Evolutionary conservation across 2,113 vertebrate species (phyloP).

Genomic region (Bombycilla garrulus): DNA sequence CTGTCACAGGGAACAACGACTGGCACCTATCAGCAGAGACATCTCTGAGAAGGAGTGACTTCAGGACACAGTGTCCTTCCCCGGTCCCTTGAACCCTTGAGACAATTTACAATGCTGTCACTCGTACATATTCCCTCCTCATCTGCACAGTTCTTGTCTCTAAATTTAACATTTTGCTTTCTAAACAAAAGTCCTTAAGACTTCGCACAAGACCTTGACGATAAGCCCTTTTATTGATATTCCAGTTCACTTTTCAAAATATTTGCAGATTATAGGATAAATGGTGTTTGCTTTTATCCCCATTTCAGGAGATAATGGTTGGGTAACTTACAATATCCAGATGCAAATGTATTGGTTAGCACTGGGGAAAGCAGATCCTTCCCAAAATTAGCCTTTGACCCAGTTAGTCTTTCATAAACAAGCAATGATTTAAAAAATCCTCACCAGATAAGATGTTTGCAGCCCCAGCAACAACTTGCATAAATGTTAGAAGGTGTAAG

Average conservation of each 20-base stretch:
- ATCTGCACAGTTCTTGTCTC: neutral
- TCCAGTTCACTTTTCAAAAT: neutral
- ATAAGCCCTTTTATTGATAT: constrained; percentile 24
- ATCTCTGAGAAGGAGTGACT: constrained; percentile 40
- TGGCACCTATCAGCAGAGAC: constrained; percentile 29
- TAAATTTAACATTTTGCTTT: neutral
- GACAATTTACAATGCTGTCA: constrained; percentile 28
- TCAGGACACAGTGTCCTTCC: constrained; percentile 58
- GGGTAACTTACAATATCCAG: neutral
- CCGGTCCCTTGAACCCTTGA: constrained; percentile 17
- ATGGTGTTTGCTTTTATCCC: constrained; percentile 20
- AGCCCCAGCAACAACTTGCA: neutral
- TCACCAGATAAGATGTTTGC: neutral
- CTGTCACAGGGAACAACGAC: constrained; percentile 30
- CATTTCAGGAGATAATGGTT: neutral
- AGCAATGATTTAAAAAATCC: constrained; percentile 9
- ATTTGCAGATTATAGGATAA: constrained; percentile 37
- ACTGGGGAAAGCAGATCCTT: neutral
- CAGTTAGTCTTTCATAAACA: constrained; percentile 22
- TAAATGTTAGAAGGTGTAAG: neutral
- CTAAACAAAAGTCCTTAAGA: constrained; percentile 15
- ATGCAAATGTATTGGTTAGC: constrained; percentile 6
- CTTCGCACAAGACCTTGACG: neutral
- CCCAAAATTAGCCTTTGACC: constrained; percentile 42
- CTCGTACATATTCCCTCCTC: neutral